These are phyloP conservation scores for Hetaerina titia DNA, from an alignment of 2,888 invertebrate genomes.

Conservation along the genomic window DNA sequence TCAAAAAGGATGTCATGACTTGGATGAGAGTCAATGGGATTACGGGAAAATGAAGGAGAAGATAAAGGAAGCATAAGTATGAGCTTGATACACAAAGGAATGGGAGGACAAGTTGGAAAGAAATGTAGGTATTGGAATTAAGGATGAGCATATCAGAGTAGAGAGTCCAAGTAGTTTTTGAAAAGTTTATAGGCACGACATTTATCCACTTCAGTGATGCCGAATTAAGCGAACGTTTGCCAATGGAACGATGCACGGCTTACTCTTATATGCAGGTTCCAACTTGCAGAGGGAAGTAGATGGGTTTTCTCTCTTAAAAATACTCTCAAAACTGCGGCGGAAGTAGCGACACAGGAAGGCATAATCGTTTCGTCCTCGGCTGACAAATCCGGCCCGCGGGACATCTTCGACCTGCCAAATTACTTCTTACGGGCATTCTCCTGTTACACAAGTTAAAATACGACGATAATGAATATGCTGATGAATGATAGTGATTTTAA, in stretches of 20 bases:
- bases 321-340: too few species aligned
- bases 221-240: neutral
- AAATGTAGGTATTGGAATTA: neutral
- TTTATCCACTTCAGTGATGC: neutral
- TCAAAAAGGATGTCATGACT: neutral
- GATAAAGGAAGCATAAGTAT: neutral
- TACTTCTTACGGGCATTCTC: too few species aligned
- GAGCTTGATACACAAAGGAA: neutral
- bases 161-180: neutral
- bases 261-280: too few species aligned
- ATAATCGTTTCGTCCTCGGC: too few species aligned
- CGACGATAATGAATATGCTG: too few species aligned
- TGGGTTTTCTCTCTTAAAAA: too few species aligned
- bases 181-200: neutral
- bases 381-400: too few species aligned
- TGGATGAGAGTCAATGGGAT: neutral
- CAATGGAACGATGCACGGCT: neutral
- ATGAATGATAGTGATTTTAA: too few species aligned
- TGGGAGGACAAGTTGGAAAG: neutral
- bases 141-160: neutral
- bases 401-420: too few species aligned
- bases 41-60: neutral
- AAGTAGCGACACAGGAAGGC: too few species aligned
- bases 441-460: too few species aligned
- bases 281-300: too few species aligned